Evolutionary conservation across 2,888 invertebrate species (phyloP).

Genomic region (Theretra japonica): DNA sequence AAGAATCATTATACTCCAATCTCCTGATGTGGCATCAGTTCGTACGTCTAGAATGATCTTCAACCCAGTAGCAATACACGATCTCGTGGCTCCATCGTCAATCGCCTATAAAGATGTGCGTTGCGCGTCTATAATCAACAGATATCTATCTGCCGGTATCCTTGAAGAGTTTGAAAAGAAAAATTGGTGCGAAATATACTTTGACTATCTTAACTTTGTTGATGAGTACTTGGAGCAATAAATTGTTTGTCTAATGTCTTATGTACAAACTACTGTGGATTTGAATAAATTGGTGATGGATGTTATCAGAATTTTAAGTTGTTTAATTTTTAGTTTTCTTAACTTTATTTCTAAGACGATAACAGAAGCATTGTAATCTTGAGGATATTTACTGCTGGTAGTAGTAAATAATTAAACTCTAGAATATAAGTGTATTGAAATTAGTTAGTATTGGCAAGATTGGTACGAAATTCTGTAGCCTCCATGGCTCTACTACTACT

Average conservation of each 20-base stretch:
- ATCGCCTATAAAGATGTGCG: constrained; percentile 46
- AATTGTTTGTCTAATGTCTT: not conserved
- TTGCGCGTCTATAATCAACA: constrained; percentile 54
- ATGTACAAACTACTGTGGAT: not conserved
- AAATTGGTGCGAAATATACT: constrained; percentile 46
- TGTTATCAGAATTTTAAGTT: not conserved
- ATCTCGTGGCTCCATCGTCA: constrained; percentile 47
- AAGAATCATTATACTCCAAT: constrained; percentile 44
- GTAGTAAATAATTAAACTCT: too few relatives aligned
- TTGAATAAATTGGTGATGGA: not conserved
- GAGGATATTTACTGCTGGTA: too few relatives aligned
- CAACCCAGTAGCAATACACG: constrained; percentile 45
- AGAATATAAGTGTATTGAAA: too few relatives aligned
- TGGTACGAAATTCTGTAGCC: too few relatives aligned
- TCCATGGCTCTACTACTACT: too few relatives aligned
- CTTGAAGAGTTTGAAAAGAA: constrained; percentile 44
- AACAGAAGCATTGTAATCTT: not conserved
- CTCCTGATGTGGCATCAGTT: not conserved
- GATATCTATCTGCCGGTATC: constrained; percentile 48
- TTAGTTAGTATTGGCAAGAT: too few relatives aligned
- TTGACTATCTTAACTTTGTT: not conserved
- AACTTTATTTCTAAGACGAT: not conserved
- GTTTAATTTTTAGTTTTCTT: not conserved
- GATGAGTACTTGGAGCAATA: not conserved
- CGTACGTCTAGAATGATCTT: constrained; percentile 30